Evolutionary conservation across 2,888 invertebrate species (phyloP), one percentile per base, ranked within the genome.

Genomic region (Eupeodes luniger): DNA sequence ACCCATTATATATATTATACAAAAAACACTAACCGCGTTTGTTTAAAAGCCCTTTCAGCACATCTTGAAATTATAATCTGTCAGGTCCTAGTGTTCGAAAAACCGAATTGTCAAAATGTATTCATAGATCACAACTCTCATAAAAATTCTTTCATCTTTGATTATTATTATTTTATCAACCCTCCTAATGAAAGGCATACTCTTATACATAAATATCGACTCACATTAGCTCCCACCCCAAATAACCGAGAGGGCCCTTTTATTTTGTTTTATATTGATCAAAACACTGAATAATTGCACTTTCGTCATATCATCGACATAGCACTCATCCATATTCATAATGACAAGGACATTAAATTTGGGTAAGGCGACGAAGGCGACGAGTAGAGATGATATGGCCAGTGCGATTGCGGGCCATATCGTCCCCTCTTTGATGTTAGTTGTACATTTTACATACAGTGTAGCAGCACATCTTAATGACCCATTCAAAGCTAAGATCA

Each of bases 271-370:
- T 40, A 40, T 40, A 83, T 86, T 83, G 86, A 86, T 86, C 86
- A 79, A 83, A 76, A 61, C 76, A 80, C 86, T 86, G 79, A 76
- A 83, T 86, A 86, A 86, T 83, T 86, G 86, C 80, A 69, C 76
- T 84, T 75, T 81, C 80, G 74, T 81, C 87, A 88, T 88, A 84
- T 81, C 81, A 88, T 84, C 77, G 87, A 84, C 80, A 84, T 55
- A 77, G 62, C 77, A 72, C 83, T 80, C 87, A 88, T 87, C 83
- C 87, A 88, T 84, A 88, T 88, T 88, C 87, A 88, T 88, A 88
- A 84, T 74, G 83, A 67, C 80, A 69, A 44, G 81, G 74, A 72
- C 87, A 88, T 88, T 88, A 88, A 88, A 57, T 88, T 81, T 74
- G 66, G 53, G 16, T 55, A 67, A 55, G 36, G 16, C 53, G 40